Conservation (phyloP, 2,113 vertebrate species). For the Tragulus kanchil region DNA sequence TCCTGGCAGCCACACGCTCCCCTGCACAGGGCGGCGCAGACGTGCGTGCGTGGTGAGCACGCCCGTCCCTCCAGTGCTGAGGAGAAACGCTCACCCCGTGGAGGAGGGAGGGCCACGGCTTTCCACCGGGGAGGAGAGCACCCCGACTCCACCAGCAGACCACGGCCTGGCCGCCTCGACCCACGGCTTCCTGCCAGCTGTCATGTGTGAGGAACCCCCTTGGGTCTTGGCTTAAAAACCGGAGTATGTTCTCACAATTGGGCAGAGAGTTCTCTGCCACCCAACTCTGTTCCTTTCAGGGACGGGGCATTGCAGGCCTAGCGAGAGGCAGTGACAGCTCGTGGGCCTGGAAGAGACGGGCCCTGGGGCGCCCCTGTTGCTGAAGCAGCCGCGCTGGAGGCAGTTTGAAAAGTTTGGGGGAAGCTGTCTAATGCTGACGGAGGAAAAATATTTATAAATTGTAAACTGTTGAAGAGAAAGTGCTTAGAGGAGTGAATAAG, state of each 20-base stretch:
- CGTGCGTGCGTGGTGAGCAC: rapidly evolving
- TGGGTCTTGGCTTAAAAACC: background rate
- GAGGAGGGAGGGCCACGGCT: background rate
- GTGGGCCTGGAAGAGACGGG: background rate
- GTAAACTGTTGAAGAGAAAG: background rate
- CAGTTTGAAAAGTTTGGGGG: background rate
- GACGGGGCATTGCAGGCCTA: background rate
- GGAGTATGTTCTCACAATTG: background rate
- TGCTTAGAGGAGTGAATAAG: background rate
- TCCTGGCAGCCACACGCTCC: background rate
- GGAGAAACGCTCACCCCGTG: background rate
- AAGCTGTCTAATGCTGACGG: background rate
- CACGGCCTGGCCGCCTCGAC: rapidly evolving
- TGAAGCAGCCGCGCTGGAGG: background rate
- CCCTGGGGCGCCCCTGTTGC: background rate
- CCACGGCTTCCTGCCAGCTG: background rate
- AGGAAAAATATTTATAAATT: background rate
- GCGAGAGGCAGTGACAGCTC: background rate
- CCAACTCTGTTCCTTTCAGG: background rate
- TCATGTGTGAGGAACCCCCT: background rate
- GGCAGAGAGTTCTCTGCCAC: background rate
- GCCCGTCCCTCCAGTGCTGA: background rate
- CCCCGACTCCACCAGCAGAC: background rate
- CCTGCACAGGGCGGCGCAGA: rapidly evolving
- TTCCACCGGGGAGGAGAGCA: background rate